Conservation (phyloP, 2,888 invertebrate species). For the Neuroscelio doddi region DNA sequence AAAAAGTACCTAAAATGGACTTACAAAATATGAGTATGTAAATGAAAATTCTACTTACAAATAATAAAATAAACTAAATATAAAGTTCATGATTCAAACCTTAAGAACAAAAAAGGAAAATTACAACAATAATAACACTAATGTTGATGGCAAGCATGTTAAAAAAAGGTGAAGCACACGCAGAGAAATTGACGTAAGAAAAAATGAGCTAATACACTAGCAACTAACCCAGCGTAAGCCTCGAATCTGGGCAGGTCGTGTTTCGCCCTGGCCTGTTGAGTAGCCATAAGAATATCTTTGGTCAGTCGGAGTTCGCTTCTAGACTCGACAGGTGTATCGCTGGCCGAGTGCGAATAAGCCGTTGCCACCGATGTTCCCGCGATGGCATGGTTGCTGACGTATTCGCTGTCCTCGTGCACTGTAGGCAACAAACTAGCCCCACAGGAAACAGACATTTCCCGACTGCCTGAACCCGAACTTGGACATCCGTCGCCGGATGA, state of each 20-base stretch:
- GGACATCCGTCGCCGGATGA: conserved; percentile 61
- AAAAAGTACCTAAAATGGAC: no score
- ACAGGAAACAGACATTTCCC: conserved; percentile 72
- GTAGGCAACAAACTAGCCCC: conserved; percentile 81
- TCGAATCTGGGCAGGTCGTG: conserved; percentile 80
- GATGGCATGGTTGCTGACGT: conserved; percentile 66
- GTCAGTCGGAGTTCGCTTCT: conserved; percentile 79
- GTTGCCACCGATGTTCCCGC: conserved; percentile 23
- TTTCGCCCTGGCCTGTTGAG: conserved; percentile 80
- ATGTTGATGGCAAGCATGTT: conserved; percentile 12
- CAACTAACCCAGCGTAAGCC: conserved; percentile 78
- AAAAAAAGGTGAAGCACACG: conserved; percentile 3
- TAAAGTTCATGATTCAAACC: neutral
- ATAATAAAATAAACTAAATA: conserved; percentile 58
- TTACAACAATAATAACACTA: neutral
- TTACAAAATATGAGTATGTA: no score
- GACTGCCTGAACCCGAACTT: conserved; percentile 64
- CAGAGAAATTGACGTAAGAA: neutral
- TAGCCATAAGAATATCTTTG: conserved; percentile 85
- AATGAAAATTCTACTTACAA: no score
- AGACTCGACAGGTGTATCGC: conserved; percentile 69
- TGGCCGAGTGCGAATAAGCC: conserved; percentile 60
- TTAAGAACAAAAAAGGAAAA: neutral
- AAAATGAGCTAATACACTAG: conserved; percentile 12
- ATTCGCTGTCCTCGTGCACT: conserved; percentile 89